phyloP scores from a whole-genome alignment of 1,140 invertebrate genomes.

The Lucilia cuprina region DNA sequence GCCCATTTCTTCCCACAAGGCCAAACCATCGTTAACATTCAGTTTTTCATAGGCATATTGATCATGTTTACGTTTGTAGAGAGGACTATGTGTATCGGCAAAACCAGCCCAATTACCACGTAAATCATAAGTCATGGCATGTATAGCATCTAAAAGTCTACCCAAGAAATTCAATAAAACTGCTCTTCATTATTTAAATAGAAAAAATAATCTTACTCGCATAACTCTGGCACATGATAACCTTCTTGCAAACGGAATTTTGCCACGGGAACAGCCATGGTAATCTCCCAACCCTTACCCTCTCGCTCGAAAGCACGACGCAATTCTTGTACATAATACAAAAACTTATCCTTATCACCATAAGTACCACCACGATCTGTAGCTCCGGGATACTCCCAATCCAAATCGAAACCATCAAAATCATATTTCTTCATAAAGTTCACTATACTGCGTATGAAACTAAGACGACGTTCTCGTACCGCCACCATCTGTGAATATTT shows the following conservation, averaged over 20 bases:
- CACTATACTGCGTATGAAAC: conserved; percentile 80
- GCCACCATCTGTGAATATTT: conserved; percentile 85
- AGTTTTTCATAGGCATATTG: conserved; percentile 87
- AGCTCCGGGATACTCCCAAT: conserved; percentile 87
- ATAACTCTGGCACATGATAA: conserved; percentile 87
- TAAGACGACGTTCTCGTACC: conserved; percentile 70
- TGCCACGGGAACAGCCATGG: conserved; percentile 85
- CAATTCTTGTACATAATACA: conserved; percentile 84
- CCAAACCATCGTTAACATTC: conserved; percentile 85
- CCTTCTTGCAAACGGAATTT: conserved; percentile 86
- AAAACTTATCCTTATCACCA: conserved; percentile 82
- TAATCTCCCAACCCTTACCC: conserved; percentile 82
- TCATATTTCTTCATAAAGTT: conserved; percentile 78
- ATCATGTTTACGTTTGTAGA: conserved; percentile 83
- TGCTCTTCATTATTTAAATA: not conserved
- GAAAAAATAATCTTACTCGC: conserved; percentile 70
- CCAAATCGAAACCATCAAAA: conserved; percentile 84
- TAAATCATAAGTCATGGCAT: conserved; percentile 91
- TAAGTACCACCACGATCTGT: conserved; percentile 83
- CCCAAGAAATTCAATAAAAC: conserved; percentile 21
- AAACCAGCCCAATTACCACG: conserved; percentile 91
- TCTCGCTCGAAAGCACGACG: conserved; percentile 77
- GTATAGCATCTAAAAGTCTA: conserved; percentile 79
- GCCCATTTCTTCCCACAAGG: conserved; percentile 86
- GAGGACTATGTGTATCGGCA: conserved; percentile 84